phyloP scores from a whole-genome alignment of 2,113 vertebrate genomes.

The Menura novaehollandiae region DNA sequence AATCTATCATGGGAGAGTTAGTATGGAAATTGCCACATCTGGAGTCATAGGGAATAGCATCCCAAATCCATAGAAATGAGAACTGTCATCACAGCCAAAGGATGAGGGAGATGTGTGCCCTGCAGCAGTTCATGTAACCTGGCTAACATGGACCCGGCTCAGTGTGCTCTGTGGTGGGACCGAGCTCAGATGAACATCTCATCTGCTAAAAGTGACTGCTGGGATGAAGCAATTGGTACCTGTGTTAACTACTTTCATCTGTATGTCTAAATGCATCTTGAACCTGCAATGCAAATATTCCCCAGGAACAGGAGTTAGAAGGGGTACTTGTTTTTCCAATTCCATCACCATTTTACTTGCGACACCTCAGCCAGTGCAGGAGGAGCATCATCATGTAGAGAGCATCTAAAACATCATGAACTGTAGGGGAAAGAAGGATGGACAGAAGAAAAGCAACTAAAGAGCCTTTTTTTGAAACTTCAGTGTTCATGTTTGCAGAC shows the following conservation, averaged over 20 bases:
- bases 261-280: background rate
- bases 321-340: background rate
- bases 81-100: background rate
- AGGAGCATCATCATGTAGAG: background rate
- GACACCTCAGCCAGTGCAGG: background rate
- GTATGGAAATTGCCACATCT: background rate
- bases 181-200: background rate
- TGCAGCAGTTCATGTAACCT: background rate
- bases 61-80: background rate
- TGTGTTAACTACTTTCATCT: background rate
- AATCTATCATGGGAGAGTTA: background rate
- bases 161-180: accelerated
- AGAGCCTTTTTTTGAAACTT: background rate
- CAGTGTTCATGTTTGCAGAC: background rate
- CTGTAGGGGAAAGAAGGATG: background rate
- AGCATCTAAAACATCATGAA: background rate
- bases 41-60: background rate
- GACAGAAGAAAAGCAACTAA: background rate
- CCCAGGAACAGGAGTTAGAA: background rate
- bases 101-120: background rate
- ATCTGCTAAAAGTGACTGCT: background rate
- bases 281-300: background rate
- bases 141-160: accelerated
- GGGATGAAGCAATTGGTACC: background rate
- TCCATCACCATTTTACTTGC: background rate